Evolutionary conservation across 2,113 vertebrate species (phyloP), one percentile per base, ranked within the genome.

Genomic region (Oncorhynchus keta): DNA sequence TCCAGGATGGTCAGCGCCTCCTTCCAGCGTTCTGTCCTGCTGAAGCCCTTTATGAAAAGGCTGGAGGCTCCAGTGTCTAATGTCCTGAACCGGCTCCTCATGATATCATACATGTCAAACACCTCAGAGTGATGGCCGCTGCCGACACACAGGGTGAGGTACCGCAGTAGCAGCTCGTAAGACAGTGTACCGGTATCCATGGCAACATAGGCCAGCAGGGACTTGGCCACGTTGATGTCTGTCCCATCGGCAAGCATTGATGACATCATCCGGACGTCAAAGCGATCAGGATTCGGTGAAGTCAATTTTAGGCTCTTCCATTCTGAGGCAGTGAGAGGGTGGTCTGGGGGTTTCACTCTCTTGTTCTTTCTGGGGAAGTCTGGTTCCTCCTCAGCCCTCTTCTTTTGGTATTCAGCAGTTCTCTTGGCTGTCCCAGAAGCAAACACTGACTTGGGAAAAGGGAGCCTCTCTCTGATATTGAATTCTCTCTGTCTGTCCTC

Each of bases 41-140:
- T 92, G 77, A 98, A 90, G 0, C 94, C 95, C 75, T 82, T 95
- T 77, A 99, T 94, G 3, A 98, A 84, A 82, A 99, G 93, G 67
- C 12, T 93, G 71, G 91, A 94, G 22, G 93, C 96, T 14, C 93
- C 93, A 0, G 90, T 83, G 59, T 99, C 98, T 76, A 99, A 89
- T 61, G 76, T 71, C 39, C 89, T 94, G 84, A 95, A 99, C 81
- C 86, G 95, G 13, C 3, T 76, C 81, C 84, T 95, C 95, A 99
- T 94, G 39, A 99, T 96, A 69, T 95, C 93, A 59, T 96, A 96
- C 7, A 97, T 45, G 18, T 99, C 98, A 51, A 75, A 20, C 39
- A 96, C 93, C 88, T 99, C 98, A 0, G 86, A 72, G 0, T 90
- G 86, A 13, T 96, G 92, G 20, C 91, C 85, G 1, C 93, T 90